Evolutionary conservation across 2,797 vertebrate genomes (phyloP).

Genomic region (Notamacropus eugenii): DNA sequence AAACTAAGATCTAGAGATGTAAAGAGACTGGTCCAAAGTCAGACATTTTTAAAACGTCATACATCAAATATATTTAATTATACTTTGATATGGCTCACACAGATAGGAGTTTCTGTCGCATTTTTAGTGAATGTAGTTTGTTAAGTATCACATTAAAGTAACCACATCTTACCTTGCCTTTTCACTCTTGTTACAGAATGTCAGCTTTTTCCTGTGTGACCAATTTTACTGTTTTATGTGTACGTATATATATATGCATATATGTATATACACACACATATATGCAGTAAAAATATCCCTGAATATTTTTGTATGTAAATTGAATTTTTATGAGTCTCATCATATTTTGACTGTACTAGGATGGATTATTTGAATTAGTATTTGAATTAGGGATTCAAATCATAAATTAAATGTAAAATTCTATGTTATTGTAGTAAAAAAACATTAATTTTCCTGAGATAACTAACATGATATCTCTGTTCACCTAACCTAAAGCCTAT

Average conservation of each 20-base stretch:
- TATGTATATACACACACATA: no score
- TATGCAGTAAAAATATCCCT: neutral
- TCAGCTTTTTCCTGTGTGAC: neutral
- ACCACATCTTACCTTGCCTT: neutral
- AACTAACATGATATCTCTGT: no score
- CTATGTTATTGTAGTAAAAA: no score
- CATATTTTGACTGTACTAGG: neutral
- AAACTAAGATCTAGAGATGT: no score
- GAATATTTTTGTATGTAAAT: neutral
- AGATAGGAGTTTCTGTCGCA: neutral
- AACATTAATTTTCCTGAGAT: no score
- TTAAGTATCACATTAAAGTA: neutral
- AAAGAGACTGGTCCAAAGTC: no score
- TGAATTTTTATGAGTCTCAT: neutral
- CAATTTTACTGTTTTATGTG: neutral
- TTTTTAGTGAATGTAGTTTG: neutral
- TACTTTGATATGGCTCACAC: neutral
- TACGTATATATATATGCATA: neutral
- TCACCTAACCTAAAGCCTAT: no score
- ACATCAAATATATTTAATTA: no score
- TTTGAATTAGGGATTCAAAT: no score
- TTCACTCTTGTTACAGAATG: neutral
- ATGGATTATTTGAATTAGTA: neutral
- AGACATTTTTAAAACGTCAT: no score
- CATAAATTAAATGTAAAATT: no score